phyloP scores from a whole-genome alignment of 64 coral and sea anemone species.

The Stichodactyla mertensii region DNA sequence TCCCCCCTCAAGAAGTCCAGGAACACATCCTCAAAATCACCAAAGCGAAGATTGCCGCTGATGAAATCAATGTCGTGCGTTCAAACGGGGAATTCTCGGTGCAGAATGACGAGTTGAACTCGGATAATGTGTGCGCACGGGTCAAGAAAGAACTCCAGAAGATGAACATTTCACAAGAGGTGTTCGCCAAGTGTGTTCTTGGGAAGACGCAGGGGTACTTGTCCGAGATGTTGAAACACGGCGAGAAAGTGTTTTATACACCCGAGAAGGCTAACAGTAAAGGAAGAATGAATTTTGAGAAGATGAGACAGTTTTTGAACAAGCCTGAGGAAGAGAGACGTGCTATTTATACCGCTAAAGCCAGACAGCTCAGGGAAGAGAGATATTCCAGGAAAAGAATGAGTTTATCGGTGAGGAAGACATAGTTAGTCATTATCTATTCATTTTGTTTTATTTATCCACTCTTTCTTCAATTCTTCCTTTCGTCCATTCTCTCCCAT shows the following conservation, averaged over 20 bases:
- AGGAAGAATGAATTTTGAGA: constrained; percentile 87
- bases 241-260: constrained; percentile 70
- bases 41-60: constrained; percentile 34
- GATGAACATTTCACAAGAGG: constrained; percentile 85
- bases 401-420: constrained; percentile 31
- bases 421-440: too few relatives aligned
- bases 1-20: constrained; percentile 42
- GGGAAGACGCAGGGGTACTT: constrained; percentile 93
- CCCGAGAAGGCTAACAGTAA: constrained; percentile 76
- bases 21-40: constrained; percentile 74
- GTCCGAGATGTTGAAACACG: constrained; percentile 90
- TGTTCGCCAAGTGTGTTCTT: constrained; percentile 86
- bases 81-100: background rate
- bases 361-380: constrained; percentile 55
- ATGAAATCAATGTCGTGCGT: constrained; percentile 24
- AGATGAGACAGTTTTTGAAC: constrained; percentile 70
- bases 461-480: too few relatives aligned
- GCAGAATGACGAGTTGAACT: background rate
- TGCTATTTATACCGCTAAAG: constrained; percentile 51
- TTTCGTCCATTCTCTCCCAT: too few relatives aligned
- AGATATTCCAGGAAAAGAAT: constrained; percentile 53
- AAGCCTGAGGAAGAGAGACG: constrained; percentile 63
- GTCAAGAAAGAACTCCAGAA: constrained; percentile 78
- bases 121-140: constrained; percentile 54
- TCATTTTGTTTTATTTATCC: too few relatives aligned